Base-by-base conservation (phyloP, 2,113 vertebrate genomes). In the Psephotus haematonotus region DNA sequence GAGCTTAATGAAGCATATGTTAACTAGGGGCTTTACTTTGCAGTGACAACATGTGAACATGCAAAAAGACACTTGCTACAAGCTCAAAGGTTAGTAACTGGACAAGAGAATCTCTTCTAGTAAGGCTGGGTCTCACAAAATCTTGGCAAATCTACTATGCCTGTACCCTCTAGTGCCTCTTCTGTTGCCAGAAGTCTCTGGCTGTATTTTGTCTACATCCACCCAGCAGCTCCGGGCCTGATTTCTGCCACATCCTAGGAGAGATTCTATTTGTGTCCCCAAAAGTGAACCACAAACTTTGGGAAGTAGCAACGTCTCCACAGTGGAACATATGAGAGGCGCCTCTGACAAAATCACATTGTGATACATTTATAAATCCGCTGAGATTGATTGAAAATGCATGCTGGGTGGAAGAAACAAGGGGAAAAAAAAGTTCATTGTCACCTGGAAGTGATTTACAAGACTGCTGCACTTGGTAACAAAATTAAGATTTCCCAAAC, bases 401-500 rank as follows among this genome's bases (percentile, higher is more conserved):
- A 89, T 88, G 92, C 39, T 71, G 63, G 6, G 39, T 60, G 22
- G 44, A 79, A 72, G 69, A 84, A 90, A 78, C 33, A 90, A 67
- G 18, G n/a, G 2, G 5, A 6, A 39, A 59, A 59, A 65, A 43
- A 50, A 23, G 33, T 79, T 62, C 50, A n/a, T 55, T 11, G 3
- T 85, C 96, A 94, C 90, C 92, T 94, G 60, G 86, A 83, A 90
- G 28, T 92, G 81, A 95, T 94, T 98, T 97, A 74, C 65, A 91
- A 88, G 63, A 75, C 60, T 57, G 79, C 15, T 79, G 25, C 23
- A 23, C 86, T 96, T 68, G 68, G 68, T 90, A 93, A 80, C 88
- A 91, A 90, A 92, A 92, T 55, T 53, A 74, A 64, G 63, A 71
- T 90, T 97, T 96, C 94, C 75, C 75, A 97, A 97, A 80, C 97